Evolutionary conservation across 2,888 invertebrate genomes (phyloP), one percentile per base, ranked within the genome.

Genomic region (Globia sparganii): DNA sequence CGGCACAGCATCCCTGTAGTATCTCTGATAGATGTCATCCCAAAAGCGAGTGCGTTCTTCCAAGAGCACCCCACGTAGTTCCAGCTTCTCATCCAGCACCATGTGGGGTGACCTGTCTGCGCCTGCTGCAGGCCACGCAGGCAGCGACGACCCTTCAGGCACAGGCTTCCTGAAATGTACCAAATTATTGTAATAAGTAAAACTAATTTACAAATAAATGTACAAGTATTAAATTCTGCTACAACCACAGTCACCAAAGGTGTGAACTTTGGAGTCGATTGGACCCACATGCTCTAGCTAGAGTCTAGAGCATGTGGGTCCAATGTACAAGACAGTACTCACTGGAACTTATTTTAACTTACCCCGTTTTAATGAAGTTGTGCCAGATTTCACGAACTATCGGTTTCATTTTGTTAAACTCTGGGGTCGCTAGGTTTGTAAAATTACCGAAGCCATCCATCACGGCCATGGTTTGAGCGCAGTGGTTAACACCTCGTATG

Each of bases 381-480:
- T 84, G 76, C 94, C 93, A 94, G 9, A 94, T 79, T 31, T 91
- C 87, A 53, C 91, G 89, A 61, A 93, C 78, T 4, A 82, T 37
- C 0, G 73, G 72, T 72, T 88, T 91, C 84, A 92, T 88, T 15
- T 87, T 83, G 37, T 72, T 75, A 21, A 83, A 90, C 53, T 91
- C 88, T 8, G 89, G 81, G 28, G 91, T 53, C 0, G 84, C 59
- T 72, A 21, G 28, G 65, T 73, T 37, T 37, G 37, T 37, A 37
- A 37, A 37, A 37, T 37, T 37, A 37, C 37, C 37, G 37, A 37
- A 37, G 18, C 76, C 84, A 59, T 90, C 91, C 28, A 78, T 34
- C 11, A 91, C 81, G 37, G 91, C 89, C 3, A 31, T 0, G 0
- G 91, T 87, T 83, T 94, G 92, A 18, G 88, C 90, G 58, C 92